phyloP scores from a whole-genome alignment of 2,797 vertebrate genomes.

The Fistularia commersonii region DNA sequence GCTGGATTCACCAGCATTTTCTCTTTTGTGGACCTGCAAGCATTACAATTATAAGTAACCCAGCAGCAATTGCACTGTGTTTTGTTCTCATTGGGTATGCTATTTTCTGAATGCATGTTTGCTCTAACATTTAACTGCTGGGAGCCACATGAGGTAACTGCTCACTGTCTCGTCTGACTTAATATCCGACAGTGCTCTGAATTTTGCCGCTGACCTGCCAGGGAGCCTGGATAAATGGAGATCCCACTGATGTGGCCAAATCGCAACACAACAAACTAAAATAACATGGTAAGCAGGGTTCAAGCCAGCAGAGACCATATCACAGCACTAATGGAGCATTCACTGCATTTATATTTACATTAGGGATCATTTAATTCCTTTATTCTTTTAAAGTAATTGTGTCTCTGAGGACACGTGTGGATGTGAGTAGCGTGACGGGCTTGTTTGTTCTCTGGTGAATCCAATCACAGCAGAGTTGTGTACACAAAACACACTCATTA shows the following conservation, averaged over 20 bases:
- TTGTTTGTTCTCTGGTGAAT: slow-evolving; percentile 44
- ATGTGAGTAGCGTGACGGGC: slow-evolving; percentile 22
- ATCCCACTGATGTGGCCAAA: slow-evolving; percentile 33
- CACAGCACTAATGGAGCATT: slow-evolving; percentile 52
- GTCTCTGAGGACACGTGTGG: slow-evolving; percentile 29
- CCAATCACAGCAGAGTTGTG: slow-evolving; percentile 32
- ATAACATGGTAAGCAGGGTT: slow-evolving; percentile 42
- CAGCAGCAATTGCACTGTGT: slow-evolving; percentile 11
- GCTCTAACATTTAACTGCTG: slow-evolving; percentile 16
- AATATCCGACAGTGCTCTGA: slow-evolving; percentile 23
- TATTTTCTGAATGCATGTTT: slow-evolving; percentile 13
- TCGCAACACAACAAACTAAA: slow-evolving; percentile 44
- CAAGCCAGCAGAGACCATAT: slow-evolving; percentile 31
- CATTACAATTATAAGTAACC: neutral
- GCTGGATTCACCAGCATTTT: slow-evolving; percentile 9
- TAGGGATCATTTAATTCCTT: slow-evolving; percentile 41
- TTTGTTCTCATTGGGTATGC: neutral
- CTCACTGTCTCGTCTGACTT: slow-evolving; percentile 22
- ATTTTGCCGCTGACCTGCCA: slow-evolving; percentile 43
- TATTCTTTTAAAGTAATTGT: slow-evolving; percentile 46
- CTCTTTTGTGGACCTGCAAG: neutral
- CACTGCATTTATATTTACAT: slow-evolving; percentile 37
- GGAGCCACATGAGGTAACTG: slow-evolving; percentile 32
- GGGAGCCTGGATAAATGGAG: slow-evolving; percentile 41
- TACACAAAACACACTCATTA: slow-evolving; percentile 25